phyloP scores from a whole-genome alignment of 2,113 vertebrate species.

The Martes martes region DNA sequence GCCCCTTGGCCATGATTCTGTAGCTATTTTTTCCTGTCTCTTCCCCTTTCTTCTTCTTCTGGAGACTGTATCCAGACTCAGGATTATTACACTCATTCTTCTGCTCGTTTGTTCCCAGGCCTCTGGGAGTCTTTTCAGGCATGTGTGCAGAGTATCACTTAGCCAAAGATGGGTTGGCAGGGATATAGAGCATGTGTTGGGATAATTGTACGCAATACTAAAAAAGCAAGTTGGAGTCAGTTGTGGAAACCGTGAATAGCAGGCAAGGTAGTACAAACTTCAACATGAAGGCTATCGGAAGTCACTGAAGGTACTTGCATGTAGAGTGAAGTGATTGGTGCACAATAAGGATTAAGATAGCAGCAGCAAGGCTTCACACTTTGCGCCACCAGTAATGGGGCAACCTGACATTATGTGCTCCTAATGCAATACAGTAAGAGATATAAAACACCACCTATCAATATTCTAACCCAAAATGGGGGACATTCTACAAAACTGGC shows the following conservation, averaged over 20 bases:
- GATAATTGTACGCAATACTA: not conserved
- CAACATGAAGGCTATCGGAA: not conserved
- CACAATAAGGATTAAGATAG: not conserved
- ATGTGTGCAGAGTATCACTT: not conserved
- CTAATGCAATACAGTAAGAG: not conserved
- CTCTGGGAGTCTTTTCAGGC: not conserved
- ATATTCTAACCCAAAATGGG: not conserved
- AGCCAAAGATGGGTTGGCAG: not conserved
- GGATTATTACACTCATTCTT: not conserved
- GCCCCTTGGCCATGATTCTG: not conserved
- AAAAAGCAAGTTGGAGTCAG: not conserved
- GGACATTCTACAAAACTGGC: not conserved
- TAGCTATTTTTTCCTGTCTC: not conserved
- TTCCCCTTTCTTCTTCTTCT: not conserved
- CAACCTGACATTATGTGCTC: not conserved
- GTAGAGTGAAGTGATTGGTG: not conserved
- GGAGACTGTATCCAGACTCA: not conserved
- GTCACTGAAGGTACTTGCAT: not conserved
- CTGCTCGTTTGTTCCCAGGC: not conserved
- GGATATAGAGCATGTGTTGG: not conserved
- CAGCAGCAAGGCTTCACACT: not conserved
- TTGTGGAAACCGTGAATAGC: not conserved
- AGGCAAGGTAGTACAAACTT: not conserved
- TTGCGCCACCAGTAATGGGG: not conserved
- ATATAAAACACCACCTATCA: not conserved